Evolutionary conservation across 2,797 vertebrate species (phyloP).

Genomic region (Okamejei kenojei): DNA sequence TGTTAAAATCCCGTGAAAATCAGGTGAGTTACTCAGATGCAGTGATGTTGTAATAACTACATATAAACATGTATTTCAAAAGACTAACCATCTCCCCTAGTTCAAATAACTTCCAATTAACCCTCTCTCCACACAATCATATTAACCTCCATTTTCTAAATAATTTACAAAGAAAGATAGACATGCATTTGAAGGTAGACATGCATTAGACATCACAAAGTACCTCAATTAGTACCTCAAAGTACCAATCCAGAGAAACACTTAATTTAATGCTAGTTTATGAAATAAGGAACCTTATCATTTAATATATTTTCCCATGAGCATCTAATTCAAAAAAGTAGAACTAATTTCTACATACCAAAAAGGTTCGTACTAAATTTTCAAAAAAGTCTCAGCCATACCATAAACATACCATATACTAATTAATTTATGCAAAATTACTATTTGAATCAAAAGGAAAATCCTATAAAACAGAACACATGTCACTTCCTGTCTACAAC

Average conservation of each 20-base stretch:
- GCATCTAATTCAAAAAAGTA: not conserved
- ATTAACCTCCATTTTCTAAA: not conserved
- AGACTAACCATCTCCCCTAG: not conserved
- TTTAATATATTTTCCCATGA: not conserved
- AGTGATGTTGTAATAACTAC: not conserved
- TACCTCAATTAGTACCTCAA: slow-evolving; percentile 12
- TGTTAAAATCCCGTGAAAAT: not conserved
- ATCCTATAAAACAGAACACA: not conserved
- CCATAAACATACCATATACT: not conserved
- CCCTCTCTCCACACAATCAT: not conserved
- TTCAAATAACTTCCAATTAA: not conserved
- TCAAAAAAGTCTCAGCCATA: not conserved
- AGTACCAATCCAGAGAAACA: not conserved
- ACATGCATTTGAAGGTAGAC: not conserved
- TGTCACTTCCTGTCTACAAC: not conserved
- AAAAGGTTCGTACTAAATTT: not conserved
- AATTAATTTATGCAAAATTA: not conserved
- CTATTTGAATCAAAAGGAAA: not conserved
- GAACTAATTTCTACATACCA: not conserved
- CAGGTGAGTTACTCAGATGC: not conserved
- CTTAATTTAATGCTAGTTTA: not conserved
- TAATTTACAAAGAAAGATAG: not conserved
- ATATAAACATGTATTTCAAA: not conserved
- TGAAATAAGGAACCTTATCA: not conserved
- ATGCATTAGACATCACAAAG: not conserved